Base-by-base conservation (phyloP, 2,888 invertebrate species). In the Lepidonotus clava region DNA sequence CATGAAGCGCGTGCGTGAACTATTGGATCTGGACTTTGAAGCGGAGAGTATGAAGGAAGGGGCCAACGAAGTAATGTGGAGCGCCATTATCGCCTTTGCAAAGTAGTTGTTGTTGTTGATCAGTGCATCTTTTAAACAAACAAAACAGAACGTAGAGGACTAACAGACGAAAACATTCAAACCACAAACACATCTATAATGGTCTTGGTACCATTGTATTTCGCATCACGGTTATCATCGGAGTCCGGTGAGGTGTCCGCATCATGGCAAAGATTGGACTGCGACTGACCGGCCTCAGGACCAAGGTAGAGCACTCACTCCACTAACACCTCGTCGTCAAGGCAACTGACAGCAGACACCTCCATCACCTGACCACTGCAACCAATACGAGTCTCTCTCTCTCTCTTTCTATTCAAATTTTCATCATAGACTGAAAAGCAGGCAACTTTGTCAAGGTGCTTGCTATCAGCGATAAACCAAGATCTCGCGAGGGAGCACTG, bases 81-180 rank as follows among this genome's bases (percentile, higher is more conserved):
- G 99, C 86, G 99, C 99, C 88, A 98, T 99, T 95, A 97, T 98
- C 91, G 98, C 99, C 88, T 99, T 99, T 95, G 98, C 97, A 92
- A 99, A 99, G 96, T 99, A 86, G 61, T n/a, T 28, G 56, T 18
- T 21, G 67, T 14, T 61, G 2, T 18, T 14, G 11, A 24, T 53
- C 32, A 34, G 11, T 18, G 36, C 11, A 8, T 66, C 8, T 32
- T 66, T 66, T 66, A 8, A 28, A 66, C n/a, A 28, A 11, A 11
- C 8, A 46, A 46, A 46, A 46, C 18, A 46, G 18, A 11, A 11
- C 8, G 18, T 11, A 46, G 18, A 11, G 18, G 18, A 46, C 46
- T 46, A 18, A 61, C 28, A 28, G 24, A 61, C 28, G 61, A 32
- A n/a, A 61, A 61, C 61, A 61, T 28, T 61, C n/a, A n/a, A n/a